Conservation (phyloP, 2,113 vertebrate species). For the Cavia aperea region DNA sequence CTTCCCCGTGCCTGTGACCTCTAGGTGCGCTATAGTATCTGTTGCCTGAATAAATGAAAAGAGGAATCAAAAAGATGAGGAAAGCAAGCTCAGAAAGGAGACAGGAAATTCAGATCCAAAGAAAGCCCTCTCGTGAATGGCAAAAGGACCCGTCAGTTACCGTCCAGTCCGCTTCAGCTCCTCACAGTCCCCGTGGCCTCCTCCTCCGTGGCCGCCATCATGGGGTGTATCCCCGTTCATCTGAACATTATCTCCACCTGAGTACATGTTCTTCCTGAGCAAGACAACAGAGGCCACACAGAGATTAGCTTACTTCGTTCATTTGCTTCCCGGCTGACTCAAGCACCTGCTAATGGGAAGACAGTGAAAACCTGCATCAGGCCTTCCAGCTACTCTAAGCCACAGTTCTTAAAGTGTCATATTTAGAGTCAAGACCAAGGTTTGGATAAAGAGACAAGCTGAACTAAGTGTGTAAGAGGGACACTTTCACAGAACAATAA, state of each 20-base stretch:
- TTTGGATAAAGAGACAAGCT: background rate
- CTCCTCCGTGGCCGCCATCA: conserved; percentile 84
- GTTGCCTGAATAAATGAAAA: background rate
- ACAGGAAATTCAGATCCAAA: conserved; percentile 10
- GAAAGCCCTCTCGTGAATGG: background rate
- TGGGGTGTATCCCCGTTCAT: conserved; percentile 95
- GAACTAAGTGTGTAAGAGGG: background rate
- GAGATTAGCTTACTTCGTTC: background rate
- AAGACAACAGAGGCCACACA: conserved; percentile 15
- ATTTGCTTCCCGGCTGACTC: background rate
- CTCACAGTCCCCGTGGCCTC: conserved; percentile 86
- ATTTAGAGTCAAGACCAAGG: background rate
- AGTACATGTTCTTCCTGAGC: conserved; percentile 93
- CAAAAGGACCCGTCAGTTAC: conserved; percentile 71
- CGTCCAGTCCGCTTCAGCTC: conserved; percentile 91
- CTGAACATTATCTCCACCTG: conserved; percentile 87
- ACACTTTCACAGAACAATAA: background rate
- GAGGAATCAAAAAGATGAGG: background rate
- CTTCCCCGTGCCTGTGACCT: background rate
- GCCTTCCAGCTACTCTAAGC: background rate
- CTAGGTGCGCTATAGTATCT: background rate
- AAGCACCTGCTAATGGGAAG: background rate
- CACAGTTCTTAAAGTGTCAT: background rate
- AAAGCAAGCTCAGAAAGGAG: background rate
- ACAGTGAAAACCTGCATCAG: background rate